Conservation (phyloP, 1,140 invertebrate species). For the Trichonephila clavipes region DNA sequence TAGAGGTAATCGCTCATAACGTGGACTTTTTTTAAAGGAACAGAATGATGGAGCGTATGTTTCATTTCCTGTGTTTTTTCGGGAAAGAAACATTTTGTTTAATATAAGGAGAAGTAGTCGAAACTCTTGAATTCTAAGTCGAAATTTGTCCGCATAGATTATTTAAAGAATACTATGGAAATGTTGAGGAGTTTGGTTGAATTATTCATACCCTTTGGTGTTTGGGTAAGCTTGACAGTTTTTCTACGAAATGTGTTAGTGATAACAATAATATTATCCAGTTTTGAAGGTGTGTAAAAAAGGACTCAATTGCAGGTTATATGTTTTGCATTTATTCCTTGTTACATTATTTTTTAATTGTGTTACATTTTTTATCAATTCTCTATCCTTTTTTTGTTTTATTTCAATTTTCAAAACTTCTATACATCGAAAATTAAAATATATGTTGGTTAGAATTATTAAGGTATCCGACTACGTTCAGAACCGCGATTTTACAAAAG, state of each 20-base stretch:
- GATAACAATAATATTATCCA: background rate
- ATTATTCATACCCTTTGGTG: background rate
- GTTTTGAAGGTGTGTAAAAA: background rate
- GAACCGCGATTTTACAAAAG: too few relatives aligned
- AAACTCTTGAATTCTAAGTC: background rate
- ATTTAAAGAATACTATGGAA: background rate
- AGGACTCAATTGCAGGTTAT: background rate
- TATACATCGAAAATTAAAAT: too few relatives aligned
- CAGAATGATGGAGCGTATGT: background rate
- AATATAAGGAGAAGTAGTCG: background rate
- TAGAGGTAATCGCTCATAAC: background rate
- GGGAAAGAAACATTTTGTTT: background rate
- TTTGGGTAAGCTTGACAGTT: background rate
- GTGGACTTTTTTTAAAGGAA: background rate
- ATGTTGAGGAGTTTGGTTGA: background rate
- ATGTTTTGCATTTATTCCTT: background rate
- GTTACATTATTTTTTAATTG: too few relatives aligned
- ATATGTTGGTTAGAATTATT: too few relatives aligned
- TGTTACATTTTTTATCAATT: too few relatives aligned
- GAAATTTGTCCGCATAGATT: conserved; percentile 6
- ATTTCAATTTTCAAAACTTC: too few relatives aligned
- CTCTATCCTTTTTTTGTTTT: too few relatives aligned
- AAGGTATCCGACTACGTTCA: too few relatives aligned
- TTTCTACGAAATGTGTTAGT: background rate
- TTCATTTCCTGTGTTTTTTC: background rate